These are phyloP conservation scores for Danio choprae DNA, from an alignment of 2,797 vertebrate species.

Conservation along the genomic window DNA sequence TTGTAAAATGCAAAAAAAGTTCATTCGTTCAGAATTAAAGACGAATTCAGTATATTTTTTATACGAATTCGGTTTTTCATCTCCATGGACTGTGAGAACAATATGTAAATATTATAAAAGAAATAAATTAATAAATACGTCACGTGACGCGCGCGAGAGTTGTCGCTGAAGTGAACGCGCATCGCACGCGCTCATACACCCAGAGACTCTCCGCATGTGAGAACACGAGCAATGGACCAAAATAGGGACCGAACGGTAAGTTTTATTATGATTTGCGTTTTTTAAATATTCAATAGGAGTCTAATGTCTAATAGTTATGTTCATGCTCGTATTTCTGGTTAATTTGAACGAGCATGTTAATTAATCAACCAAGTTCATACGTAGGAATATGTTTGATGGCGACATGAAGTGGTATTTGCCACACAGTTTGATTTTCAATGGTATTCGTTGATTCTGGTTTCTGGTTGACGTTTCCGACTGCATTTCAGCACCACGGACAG, in stretches of 20 bases:
- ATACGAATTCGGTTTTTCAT: neutral
- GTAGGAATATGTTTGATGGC: neutral
- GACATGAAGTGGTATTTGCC: neutral
- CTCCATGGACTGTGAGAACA: neutral
- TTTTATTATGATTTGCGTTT: neutral
- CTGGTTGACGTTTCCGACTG: neutral
- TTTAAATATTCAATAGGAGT: neutral
- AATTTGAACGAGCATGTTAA: neutral
- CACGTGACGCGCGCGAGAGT: constrained; percentile 50
- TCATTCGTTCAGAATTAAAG: too few relatives aligned
- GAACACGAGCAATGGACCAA: constrained; percentile 28
- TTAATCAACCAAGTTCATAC: neutral
- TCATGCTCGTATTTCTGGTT: constrained; percentile 1
- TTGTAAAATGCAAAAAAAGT: too few relatives aligned
- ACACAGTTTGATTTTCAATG: neutral
- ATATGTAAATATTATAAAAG: constrained; percentile 9
- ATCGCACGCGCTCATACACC: constrained; percentile 31
- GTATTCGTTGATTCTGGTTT: neutral
- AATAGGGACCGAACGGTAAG: constrained; percentile 43
- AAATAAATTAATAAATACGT: neutral
- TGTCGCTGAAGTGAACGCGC: constrained; percentile 44
- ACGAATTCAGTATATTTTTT: too few relatives aligned
- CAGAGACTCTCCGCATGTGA: constrained; percentile 20
- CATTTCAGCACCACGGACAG: constrained; percentile 84
- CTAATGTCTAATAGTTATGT: neutral